A percentile compares a stretch with the other conserved stretches of the same genome.
Evolutionary conservation across 1,140 invertebrate species (phyloP).

Genomic region (Copidosoma floridanum): DNA sequence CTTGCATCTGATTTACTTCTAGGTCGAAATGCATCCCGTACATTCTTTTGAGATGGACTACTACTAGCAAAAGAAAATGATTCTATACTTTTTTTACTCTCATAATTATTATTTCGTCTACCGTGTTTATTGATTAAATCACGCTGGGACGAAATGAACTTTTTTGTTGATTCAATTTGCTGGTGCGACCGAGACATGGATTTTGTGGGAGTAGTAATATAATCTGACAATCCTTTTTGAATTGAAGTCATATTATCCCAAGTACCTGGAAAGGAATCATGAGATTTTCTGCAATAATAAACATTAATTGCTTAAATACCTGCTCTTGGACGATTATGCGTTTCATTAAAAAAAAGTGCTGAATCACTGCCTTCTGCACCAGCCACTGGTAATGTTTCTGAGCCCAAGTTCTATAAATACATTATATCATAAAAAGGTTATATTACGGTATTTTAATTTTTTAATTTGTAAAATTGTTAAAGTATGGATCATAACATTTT

Average conservation of each 20-base stretch:
- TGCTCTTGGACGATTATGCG: conserved; percentile 48
- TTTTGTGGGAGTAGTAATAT: conserved; percentile 48
- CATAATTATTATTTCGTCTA: conserved; percentile 62
- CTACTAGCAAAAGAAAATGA: conserved; percentile 62
- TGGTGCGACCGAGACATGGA: conserved; percentile 47
- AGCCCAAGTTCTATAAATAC: conserved; percentile 62
- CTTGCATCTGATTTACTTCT: conserved; percentile 77
- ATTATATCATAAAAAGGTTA: too few relatives aligned
- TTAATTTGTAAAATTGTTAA: too few relatives aligned
- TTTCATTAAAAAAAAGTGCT: conserved; percentile 42
- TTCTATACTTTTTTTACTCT: conserved; percentile 60
- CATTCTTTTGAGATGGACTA: conserved; percentile 68
- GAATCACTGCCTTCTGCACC: conserved; percentile 53
- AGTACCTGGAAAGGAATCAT: too few relatives aligned
- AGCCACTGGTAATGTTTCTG: conserved; percentile 63
- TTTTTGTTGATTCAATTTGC: conserved; percentile 39
- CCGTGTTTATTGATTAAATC: conserved; percentile 57
- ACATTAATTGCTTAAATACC: conserved; percentile 39
- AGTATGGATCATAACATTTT: too few relatives aligned
- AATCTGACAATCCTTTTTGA: conserved; percentile 41
- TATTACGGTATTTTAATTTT: too few relatives aligned
- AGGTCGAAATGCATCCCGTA: conserved; percentile 80
- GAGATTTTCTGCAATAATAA: too few relatives aligned
- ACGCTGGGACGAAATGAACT: conserved; percentile 50
- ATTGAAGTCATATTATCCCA: conserved; percentile 44